Evolutionary conservation across 2,888 invertebrate species (phyloP).

Genomic region (Hirtodrosophila duncani): DNA sequence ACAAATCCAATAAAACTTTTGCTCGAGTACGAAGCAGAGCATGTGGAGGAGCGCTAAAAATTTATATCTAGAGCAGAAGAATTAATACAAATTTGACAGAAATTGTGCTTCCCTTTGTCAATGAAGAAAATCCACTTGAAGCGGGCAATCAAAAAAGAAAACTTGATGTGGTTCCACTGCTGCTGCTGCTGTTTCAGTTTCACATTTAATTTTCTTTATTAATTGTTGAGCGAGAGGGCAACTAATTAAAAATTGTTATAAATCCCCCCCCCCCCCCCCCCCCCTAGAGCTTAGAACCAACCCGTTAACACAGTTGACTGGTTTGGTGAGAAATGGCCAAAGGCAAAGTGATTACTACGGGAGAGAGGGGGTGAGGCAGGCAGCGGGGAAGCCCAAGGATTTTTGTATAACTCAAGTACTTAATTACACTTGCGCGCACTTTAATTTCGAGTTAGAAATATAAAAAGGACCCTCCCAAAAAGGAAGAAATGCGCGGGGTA

Average conservation of each 20-base stretch:
- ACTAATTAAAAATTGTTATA: constrained; percentile 71
- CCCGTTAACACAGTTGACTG: constrained; percentile 64
- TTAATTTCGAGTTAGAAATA: constrained; percentile 57
- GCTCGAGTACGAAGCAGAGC: no score
- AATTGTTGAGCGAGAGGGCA: constrained; percentile 7
- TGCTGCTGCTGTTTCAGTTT: no score
- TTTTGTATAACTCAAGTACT: constrained; percentile 59
- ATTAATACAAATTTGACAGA: no score
- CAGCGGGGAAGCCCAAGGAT: constrained; percentile 39
- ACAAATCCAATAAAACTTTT: no score
- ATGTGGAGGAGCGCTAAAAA: no score
- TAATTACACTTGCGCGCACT: constrained; percentile 72
- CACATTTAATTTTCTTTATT: constrained; percentile 11
- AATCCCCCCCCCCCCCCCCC: no score
- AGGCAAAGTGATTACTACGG: constrained; percentile 14
- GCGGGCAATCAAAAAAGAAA: no score
- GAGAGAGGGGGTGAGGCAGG: no score
- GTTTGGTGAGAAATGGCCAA: constrained; percentile 49
- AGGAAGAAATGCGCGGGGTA: constrained; percentile 26
- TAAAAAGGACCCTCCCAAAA: constrained; percentile 20
- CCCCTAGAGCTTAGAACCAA: constrained; percentile 56
- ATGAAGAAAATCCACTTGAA: no score
- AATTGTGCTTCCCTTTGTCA: no score
- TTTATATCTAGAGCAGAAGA: constrained; percentile 1
- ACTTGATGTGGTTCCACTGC: no score